A percentile compares a stretch with the other conserved stretches of the same genome.
Conservation (phyloP, 1,140 invertebrate genomes). For the Lordiphosa clarofinis region DNA sequence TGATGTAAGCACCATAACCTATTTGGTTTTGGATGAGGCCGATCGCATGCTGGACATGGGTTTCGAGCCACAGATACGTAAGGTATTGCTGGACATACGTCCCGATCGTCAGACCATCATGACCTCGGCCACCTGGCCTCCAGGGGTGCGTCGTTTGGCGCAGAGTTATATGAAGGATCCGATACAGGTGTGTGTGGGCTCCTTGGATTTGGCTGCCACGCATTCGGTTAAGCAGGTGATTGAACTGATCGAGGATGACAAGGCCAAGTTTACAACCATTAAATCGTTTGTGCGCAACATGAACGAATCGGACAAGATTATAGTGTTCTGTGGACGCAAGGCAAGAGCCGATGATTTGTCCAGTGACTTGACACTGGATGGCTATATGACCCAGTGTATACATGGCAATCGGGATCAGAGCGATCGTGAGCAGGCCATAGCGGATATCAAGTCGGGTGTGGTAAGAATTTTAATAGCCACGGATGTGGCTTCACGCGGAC, state of each 20-base stretch:
- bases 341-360: constrained; percentile 89
- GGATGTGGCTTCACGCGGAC: constrained; percentile 95
- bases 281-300: constrained; percentile 80
- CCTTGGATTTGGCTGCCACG: constrained; percentile 90
- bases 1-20: constrained; percentile 88
- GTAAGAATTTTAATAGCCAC: constrained; percentile 93
- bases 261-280: constrained; percentile 84
- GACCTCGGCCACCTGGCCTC: constrained; percentile 94
- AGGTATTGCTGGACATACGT: constrained; percentile 87
- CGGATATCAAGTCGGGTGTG: constrained; percentile 88
- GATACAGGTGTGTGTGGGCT: constrained; percentile 92
- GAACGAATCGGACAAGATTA: constrained; percentile 87
- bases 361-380: constrained; percentile 86
- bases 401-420: constrained; percentile 93
- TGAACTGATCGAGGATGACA: constrained; percentile 86
- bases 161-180: constrained; percentile 92
- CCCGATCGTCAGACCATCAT: constrained; percentile 92
- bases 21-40: constrained; percentile 95
- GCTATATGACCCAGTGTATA: constrained; percentile 87
- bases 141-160: constrained; percentile 89
- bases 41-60: constrained; percentile 91
- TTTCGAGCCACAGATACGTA: constrained; percentile 93
- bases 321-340: constrained; percentile 94
- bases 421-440: constrained; percentile 91
- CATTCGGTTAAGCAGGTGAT: constrained; percentile 90